Evolutionary conservation across 1,140 invertebrate species (phyloP).

Genomic region (Caerostris darwini): DNA sequence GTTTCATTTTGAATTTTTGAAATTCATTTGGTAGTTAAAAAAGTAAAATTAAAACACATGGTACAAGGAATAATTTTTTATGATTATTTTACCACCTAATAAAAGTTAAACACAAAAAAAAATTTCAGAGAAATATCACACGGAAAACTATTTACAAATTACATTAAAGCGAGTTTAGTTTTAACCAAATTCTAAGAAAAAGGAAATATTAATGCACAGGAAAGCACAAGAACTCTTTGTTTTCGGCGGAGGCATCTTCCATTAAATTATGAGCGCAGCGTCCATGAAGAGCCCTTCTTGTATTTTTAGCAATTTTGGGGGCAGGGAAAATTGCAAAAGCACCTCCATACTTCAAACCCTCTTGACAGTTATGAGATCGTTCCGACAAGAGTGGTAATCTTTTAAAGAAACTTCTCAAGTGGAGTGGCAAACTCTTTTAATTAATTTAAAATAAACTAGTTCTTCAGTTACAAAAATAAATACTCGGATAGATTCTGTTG

Average conservation of each 20-base stretch:
- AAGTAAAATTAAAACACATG: no score
- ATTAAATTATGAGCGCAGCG: not conserved
- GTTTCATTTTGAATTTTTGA: no score
- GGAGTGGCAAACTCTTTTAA: not conserved
- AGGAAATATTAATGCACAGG: not conserved
- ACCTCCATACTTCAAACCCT: not conserved
- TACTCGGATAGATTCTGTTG: no score
- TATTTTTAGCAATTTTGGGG: not conserved
- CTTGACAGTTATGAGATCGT: constrained; percentile 2
- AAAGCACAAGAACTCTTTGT: not conserved
- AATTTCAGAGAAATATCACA: no score
- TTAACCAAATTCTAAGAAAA: not conserved
- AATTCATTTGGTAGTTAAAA: no score
- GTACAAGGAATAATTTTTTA: no score
- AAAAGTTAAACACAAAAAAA: no score
- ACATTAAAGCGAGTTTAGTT: no score
- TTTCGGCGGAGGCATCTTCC: not conserved
- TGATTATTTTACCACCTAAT: no score
- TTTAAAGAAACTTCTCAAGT: not conserved
- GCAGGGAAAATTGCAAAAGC: not conserved
- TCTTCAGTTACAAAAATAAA: not conserved
- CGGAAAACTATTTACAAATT: no score
- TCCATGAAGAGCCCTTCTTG: not conserved
- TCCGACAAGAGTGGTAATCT: not conserved
- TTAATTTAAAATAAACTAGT: not conserved